These are phyloP conservation scores for Oxygymnocypris stewartii DNA, from an alignment of 2,113 vertebrate species.

Conservation along the genomic window DNA sequence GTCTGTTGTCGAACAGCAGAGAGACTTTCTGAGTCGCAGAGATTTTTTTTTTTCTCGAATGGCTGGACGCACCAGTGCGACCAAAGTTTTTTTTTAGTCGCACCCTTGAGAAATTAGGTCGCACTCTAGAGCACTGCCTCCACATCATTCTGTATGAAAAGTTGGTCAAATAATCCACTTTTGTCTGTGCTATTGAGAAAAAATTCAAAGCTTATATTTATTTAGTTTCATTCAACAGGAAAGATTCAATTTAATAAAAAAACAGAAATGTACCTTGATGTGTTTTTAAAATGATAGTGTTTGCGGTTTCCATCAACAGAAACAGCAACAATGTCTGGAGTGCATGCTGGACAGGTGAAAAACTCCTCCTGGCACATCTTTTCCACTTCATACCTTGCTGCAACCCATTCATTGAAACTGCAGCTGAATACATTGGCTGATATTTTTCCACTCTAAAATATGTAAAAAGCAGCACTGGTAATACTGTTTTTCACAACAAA, in stretches of 20 bases:
- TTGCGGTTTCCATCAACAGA: neutral
- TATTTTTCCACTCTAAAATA: slow-evolving; percentile 8
- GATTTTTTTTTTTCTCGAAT: too few species aligned
- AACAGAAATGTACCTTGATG: neutral
- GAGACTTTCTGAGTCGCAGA: too few species aligned
- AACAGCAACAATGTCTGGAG: neutral
- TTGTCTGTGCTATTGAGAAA: too few species aligned
- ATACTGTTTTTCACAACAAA: neutral
- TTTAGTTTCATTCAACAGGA: too few species aligned
- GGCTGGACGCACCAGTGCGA: too few species aligned
- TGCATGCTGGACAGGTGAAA: neutral
- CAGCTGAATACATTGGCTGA: neutral
- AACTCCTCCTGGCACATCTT: slow-evolving; percentile 10
- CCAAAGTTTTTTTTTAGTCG: too few species aligned
- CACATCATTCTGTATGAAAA: slow-evolving; percentile 8
- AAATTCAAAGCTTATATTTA: too few species aligned
- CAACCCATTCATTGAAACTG: slow-evolving; percentile 16
- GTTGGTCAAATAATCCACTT: neutral
- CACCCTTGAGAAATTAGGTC: too few species aligned
- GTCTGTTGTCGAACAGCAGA: too few species aligned
- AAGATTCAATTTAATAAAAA: neutral
- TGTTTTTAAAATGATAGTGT: neutral
- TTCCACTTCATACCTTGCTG: slow-evolving; percentile 5
- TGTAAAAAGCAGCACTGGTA: neutral
- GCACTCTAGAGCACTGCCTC: too few species aligned